These are phyloP conservation scores for Holothuria leucospilota DNA, from an alignment of 53 echinoderm and acorn worm genomes.

Conservation along the genomic window DNA sequence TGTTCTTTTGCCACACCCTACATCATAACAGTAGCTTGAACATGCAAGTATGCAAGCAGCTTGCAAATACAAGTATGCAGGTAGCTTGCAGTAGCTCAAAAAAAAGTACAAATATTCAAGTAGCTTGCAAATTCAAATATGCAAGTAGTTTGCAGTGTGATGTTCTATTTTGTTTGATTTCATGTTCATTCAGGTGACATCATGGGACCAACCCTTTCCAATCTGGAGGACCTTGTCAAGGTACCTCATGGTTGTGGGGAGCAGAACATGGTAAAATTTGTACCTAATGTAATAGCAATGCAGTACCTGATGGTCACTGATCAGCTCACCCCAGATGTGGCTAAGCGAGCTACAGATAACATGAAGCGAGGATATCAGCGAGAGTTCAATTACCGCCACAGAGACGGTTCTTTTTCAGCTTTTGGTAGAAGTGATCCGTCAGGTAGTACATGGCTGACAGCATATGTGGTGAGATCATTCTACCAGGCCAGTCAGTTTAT, in stretches of 20 bases:
- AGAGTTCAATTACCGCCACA: slow-evolving; percentile 84
- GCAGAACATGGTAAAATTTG: slow-evolving; percentile 89
- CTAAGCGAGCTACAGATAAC: slow-evolving; percentile 62
- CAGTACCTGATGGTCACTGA: slow-evolving; percentile 81
- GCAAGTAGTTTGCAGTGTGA: too few species aligned
- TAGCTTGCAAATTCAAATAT: too few species aligned
- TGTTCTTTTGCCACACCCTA: too few species aligned
- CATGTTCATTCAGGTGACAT: slow-evolving; percentile 67
- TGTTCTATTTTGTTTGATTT: too few species aligned
- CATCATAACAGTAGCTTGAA: too few species aligned
- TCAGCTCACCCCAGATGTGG: slow-evolving; percentile 64
- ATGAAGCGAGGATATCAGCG: slow-evolving; percentile 90
- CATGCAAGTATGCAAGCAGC: too few species aligned
- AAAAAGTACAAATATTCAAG: too few species aligned
- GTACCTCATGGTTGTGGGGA: slow-evolving; percentile 93
- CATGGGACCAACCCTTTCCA: slow-evolving; percentile 85
- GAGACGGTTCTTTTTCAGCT: slow-evolving; percentile 84
- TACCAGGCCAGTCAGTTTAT: slow-evolving; percentile 83
- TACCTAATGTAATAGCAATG: slow-evolving; percentile 84
- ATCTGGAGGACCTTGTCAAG: slow-evolving; percentile 78
- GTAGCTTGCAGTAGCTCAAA: too few species aligned
- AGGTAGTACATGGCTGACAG: slow-evolving; percentile 87
- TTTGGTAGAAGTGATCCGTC: slow-evolving; percentile 71
- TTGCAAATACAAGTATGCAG: too few species aligned
- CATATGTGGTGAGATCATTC: slow-evolving; percentile 80